A percentile compares a stretch with the other conserved stretches of the same genome.
These are phyloP conservation scores for Sparidentex hasta DNA, from an alignment of 2,797 vertebrate genomes.

Conservation along the genomic window DNA sequence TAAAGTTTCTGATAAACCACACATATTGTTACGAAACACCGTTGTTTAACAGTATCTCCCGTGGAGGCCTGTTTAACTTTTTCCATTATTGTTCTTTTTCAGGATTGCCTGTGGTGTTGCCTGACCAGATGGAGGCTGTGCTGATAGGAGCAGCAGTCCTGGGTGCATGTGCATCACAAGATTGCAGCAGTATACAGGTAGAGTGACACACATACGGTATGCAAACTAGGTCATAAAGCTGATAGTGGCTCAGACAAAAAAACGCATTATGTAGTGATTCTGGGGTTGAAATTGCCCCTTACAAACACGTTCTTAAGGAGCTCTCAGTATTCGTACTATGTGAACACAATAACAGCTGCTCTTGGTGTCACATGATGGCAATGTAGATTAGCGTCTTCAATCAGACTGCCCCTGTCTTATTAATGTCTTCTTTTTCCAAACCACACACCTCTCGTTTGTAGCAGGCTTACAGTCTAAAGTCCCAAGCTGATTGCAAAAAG, in stretches of 20 bases:
- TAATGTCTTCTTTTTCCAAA: not conserved
- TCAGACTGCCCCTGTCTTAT: not conserved
- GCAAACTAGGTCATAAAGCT: not conserved
- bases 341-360: not conserved
- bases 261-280: not conserved
- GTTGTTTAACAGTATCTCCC: not conserved
- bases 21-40: not conserved
- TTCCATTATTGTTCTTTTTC: conserved; percentile 6
- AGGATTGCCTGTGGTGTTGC: conserved; percentile 93
- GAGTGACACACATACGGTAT: not conserved
- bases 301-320: not conserved
- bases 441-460: not conserved
- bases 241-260: not conserved
- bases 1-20: not conserved
- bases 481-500: not conserved
- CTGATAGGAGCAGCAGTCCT: conserved; percentile 94
- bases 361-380: no score
- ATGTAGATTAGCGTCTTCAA: not conserved
- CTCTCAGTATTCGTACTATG: not conserved
- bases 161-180: conserved; percentile 93
- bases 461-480: not conserved
- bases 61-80: not conserved
- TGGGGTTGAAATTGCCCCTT: not conserved
- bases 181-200: conserved; percentile 93
- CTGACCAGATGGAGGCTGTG: conserved; percentile 93